These are phyloP conservation scores for Steinernema carpocapsae DNA, from an alignment of 2,888 invertebrate species.

Conservation along the genomic window DNA sequence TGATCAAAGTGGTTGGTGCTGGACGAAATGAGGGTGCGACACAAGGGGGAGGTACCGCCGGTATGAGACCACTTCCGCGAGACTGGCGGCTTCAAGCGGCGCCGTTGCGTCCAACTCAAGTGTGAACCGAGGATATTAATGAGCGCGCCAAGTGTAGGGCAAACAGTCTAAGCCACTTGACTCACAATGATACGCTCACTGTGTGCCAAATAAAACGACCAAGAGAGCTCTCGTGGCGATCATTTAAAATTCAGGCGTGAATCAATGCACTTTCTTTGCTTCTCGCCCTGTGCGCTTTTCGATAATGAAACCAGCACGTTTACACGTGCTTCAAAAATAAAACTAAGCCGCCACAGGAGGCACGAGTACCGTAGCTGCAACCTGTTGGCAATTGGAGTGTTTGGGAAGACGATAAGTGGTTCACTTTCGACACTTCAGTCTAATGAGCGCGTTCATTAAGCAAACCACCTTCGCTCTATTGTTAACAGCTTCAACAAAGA, in stretches of 20 bases:
- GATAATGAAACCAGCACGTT: too few species aligned
- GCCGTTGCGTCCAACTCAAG: constrained; percentile 4
- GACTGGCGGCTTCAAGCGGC: constrained; percentile 4
- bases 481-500: too few species aligned
- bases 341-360: too few species aligned
- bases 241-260: constrained; percentile 5
- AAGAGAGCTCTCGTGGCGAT: neutral
- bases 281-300: too few species aligned
- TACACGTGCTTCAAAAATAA: too few species aligned
- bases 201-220: constrained; percentile 29
- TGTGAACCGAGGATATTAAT: constrained; percentile 32
- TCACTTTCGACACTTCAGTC: constrained; percentile 8
- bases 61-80: neutral
- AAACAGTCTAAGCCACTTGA: constrained; percentile 23
- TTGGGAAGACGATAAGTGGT: neutral
- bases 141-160: constrained; percentile 32
- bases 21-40: too few species aligned
- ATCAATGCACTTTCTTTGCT: neutral
- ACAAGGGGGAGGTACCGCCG: too few species aligned
- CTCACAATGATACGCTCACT: constrained; percentile 29
- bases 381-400: neutral
- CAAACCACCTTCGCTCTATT: constrained; percentile 1
- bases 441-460: constrained; percentile 1
- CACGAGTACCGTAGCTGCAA: too few species aligned
- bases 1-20: too few species aligned